Evolutionary conservation across 2,888 invertebrate species (phyloP).

Genomic region (Ptychoptera contaminata): DNA sequence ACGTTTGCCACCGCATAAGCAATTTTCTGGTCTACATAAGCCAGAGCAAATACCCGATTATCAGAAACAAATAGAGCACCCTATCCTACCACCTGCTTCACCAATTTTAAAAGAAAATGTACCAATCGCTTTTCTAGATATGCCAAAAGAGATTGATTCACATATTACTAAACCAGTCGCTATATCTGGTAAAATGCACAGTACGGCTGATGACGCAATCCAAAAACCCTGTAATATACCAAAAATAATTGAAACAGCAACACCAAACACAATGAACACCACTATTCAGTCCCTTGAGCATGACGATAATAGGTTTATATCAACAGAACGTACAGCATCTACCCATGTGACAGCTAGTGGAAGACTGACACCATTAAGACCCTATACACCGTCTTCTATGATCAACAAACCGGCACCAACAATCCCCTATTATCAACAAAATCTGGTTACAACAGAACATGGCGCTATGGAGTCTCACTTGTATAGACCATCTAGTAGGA

Average conservation of each 20-base stretch:
- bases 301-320: slow-evolving; percentile 22
- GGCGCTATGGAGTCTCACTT: slow-evolving; percentile 40
- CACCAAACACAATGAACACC: slow-evolving; percentile 36
- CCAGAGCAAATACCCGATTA: slow-evolving; percentile 47
- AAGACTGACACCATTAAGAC: slow-evolving; percentile 36
- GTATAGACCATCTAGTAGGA: slow-evolving; percentile 44
- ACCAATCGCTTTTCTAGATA: slow-evolving; percentile 30
- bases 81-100: slow-evolving; percentile 39
- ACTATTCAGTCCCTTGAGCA: slow-evolving; percentile 50
- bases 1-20: slow-evolving; percentile 17
- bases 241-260: slow-evolving; percentile 25
- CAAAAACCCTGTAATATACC: slow-evolving; percentile 19
- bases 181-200: slow-evolving; percentile 11
- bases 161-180: slow-evolving; percentile 19
- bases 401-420: slow-evolving; percentile 54
- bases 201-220: slow-evolving; percentile 16
- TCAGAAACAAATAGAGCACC: slow-evolving; percentile 45
- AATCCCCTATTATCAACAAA: slow-evolving; percentile 65
- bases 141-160: slow-evolving; percentile 12
- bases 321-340: slow-evolving; percentile 12
- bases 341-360: slow-evolving; percentile 33
- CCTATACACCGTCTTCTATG: slow-evolving; percentile 48
- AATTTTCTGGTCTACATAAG: slow-evolving; percentile 40
- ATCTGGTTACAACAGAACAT: slow-evolving; percentile 52
- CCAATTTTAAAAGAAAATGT: slow-evolving; percentile 33